phyloP scores from a whole-genome alignment of 2,113 vertebrate species.

The Anoura caudifer region DNA sequence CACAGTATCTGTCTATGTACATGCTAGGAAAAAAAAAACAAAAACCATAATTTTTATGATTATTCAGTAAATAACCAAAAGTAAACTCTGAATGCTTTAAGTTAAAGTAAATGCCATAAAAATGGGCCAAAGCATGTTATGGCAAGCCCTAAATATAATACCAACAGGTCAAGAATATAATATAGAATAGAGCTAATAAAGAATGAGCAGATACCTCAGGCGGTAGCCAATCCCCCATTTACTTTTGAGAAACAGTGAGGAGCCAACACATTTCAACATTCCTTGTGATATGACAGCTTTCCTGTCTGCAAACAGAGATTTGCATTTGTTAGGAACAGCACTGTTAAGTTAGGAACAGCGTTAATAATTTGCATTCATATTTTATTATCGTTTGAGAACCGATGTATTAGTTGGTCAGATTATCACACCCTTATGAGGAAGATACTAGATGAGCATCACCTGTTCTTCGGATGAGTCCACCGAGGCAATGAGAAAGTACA shows the following conservation, averaged over 20 bases:
- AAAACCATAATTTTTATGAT: neutral
- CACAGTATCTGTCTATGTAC: conserved; percentile 87
- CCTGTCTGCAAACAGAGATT: conserved; percentile 84
- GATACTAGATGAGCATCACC: neutral
- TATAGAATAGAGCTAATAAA: neutral
- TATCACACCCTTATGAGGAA: neutral
- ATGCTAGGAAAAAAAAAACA: conserved; percentile 83
- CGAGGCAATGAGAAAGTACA: neutral
- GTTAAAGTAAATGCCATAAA: neutral
- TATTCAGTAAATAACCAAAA: neutral
- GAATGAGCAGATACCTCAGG: conserved; percentile 83
- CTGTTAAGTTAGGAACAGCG: neutral
- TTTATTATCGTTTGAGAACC: neutral
- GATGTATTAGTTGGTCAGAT: neutral
- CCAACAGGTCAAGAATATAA: fast-evolving
- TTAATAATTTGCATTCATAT: neutral
- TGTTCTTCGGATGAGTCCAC: neutral
- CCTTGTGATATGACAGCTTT: conserved; percentile 98
- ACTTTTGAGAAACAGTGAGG: conserved; percentile 96
- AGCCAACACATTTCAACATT: conserved; percentile 94
- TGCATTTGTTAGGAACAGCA: conserved; percentile 38
- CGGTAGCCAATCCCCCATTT: conserved; percentile 98
- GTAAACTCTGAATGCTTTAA: neutral
- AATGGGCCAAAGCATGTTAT: neutral
- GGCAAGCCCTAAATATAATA: neutral